Conservation (phyloP, 2,888 invertebrate species). For the Hedychridium roseum region DNA sequence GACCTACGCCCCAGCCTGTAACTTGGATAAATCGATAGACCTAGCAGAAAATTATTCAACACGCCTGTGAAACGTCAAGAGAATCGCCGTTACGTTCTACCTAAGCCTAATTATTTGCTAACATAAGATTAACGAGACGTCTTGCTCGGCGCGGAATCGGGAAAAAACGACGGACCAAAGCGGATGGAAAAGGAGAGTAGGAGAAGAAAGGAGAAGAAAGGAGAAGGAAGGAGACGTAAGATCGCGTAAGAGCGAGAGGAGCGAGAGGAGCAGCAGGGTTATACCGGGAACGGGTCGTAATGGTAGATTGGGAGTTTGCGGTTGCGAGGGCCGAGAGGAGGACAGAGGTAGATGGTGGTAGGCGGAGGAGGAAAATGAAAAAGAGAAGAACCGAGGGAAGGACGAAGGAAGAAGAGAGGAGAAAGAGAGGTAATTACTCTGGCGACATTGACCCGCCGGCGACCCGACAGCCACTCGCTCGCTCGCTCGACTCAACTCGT, state of each 20-base stretch:
- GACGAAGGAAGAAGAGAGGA: slow-evolving; percentile 15
- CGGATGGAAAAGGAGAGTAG: neutral
- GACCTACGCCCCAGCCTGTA: no score
- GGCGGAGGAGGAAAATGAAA: slow-evolving; percentile 5
- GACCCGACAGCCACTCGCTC: slow-evolving; percentile 53
- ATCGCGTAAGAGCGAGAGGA: no score
- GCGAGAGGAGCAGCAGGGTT: neutral
- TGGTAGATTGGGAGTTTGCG: no score
- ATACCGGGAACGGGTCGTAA: slow-evolving; percentile 12
- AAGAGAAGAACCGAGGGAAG: slow-evolving; percentile 18
- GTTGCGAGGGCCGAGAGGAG: slow-evolving; percentile 16
- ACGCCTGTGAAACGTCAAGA: no score
- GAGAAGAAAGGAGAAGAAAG: slow-evolving; percentile 1
- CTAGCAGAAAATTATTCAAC: no score
- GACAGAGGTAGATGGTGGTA: slow-evolving; percentile 15
- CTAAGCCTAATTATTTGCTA: no score
- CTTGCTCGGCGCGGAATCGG: neutral
- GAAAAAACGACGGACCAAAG: neutral
- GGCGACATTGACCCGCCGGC: slow-evolving; percentile 61
- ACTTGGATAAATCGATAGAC: no score
- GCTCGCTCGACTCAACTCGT: slow-evolving; percentile 40
- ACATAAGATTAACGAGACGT: no score
- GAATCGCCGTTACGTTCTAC: no score
- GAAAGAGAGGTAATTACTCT: slow-evolving; percentile 55
- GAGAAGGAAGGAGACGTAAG: no score